phyloP scores from a whole-genome alignment of 2,113 vertebrate genomes.

The Poeciliopsis occidentalis region DNA sequence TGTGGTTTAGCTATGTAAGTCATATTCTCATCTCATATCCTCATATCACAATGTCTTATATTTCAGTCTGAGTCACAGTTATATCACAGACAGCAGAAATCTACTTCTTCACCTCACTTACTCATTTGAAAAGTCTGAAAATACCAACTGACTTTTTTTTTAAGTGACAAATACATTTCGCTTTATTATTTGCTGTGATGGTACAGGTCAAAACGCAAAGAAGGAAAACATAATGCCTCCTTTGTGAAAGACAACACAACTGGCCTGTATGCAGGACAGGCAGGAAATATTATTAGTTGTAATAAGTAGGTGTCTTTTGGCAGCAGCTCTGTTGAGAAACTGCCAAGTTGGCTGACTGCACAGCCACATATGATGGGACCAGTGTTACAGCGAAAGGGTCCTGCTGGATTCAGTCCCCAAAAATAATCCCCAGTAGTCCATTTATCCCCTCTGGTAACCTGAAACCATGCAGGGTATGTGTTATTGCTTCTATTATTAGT shows the following conservation, averaged over 20 bases:
- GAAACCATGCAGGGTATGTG: conserved; percentile 69
- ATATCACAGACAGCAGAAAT: neutral
- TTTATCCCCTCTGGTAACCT: conserved; percentile 66
- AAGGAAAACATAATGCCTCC: conserved; percentile 4
- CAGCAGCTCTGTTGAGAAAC: conserved; percentile 30
- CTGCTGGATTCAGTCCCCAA: conserved; percentile 52
- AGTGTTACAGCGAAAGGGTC: conserved; percentile 56
- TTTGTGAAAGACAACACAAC: conserved; percentile 18
- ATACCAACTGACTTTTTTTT: neutral
- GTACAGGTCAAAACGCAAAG: neutral
- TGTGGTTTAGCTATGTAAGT: neutral
- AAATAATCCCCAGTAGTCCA: conserved; percentile 67
- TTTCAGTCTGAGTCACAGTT: conserved; percentile 15
- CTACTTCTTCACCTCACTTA: neutral
- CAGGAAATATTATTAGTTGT: conserved; percentile 50
- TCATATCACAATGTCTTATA: neutral
- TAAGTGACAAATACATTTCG: neutral
- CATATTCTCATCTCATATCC: neutral
- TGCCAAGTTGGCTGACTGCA: conserved; percentile 62
- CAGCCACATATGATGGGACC: conserved; percentile 49
- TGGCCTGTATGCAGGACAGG: conserved; percentile 30
- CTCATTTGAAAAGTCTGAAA: conserved; percentile 1
- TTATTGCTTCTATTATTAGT: conserved; percentile 72
- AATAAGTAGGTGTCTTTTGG: conserved; percentile 66
- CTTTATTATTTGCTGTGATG: neutral